These are phyloP conservation scores for Andricus grossulariae DNA, from an alignment of 1,140 invertebrate species.

Conservation along the genomic window DNA sequence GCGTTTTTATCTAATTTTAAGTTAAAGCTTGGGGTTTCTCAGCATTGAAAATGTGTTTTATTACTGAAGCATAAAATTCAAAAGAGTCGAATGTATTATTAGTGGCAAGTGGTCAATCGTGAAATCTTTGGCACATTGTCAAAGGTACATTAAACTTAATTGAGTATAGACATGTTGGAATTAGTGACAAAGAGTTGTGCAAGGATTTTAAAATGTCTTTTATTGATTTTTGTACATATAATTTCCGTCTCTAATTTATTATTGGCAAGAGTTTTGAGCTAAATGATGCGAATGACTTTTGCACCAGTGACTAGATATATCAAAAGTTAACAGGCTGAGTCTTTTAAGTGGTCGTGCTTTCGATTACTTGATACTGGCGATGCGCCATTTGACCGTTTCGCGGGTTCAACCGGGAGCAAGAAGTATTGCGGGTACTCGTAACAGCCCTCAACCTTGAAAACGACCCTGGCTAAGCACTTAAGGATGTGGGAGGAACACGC, in stretches of 20 bases:
- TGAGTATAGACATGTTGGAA: background rate
- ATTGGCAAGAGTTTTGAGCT: background rate
- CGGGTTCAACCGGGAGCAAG: too few relatives aligned
- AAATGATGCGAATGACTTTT: conserved; percentile 4
- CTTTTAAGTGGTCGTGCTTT: too few relatives aligned
- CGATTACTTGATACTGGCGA: too few relatives aligned
- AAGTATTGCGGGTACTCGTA: too few relatives aligned
- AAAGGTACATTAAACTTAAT: conserved; percentile 26
- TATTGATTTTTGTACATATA: background rate
- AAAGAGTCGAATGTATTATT: conserved; percentile 21
- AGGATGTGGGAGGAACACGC: too few relatives aligned
- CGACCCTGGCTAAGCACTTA: too few relatives aligned
- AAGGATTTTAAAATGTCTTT: background rate
- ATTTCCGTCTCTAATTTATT: background rate
- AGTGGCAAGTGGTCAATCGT: conserved; percentile 26
- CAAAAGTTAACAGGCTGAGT: too few relatives aligned
- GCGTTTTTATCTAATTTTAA: too few relatives aligned
- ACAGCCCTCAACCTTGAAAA: too few relatives aligned
- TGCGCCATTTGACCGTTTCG: too few relatives aligned
- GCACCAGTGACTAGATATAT: background rate
- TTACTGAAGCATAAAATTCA: conserved; percentile 21
- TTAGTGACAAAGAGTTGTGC: conserved; percentile 2
- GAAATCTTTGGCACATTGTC: conserved; percentile 27
- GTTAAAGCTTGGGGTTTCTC: too few relatives aligned
- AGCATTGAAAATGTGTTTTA: background rate